Conservation (phyloP, 2,113 vertebrate species). For the Meleagris gallopavo region DNA sequence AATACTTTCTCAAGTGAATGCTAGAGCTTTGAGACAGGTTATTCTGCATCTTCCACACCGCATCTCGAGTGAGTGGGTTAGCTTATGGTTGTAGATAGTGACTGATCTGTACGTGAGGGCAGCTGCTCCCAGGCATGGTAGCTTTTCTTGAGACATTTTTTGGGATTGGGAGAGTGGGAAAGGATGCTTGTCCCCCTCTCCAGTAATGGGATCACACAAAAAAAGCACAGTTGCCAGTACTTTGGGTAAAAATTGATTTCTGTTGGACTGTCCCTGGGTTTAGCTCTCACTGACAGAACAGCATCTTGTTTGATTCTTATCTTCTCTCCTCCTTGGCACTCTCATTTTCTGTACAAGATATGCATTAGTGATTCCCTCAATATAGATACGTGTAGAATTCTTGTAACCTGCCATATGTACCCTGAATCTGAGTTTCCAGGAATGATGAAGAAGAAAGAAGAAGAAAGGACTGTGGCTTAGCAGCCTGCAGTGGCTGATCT, state of each 20-base stretch:
- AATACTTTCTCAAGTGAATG: not conserved
- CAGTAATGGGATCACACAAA: not conserved
- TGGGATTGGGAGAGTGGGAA: too few relatives aligned
- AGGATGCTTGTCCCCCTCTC: not conserved
- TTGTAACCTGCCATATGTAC: not conserved
- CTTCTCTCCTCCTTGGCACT: not conserved
- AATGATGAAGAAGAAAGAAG: not conserved
- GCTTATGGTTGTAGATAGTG: not conserved
- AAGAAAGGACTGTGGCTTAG: not conserved
- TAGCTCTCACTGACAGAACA: not conserved
- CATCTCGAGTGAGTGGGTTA: accelerated
- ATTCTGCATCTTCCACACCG: not conserved
- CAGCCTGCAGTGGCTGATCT: not conserved
- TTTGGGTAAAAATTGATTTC: not conserved
- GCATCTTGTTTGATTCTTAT: not conserved
- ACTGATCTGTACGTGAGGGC: not conserved
- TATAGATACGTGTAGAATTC: accelerated
- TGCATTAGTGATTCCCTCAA: accelerated
- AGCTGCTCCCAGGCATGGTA: not conserved
- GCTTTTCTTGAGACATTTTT: not conserved
- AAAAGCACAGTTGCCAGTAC: not conserved
- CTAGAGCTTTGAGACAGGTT: not conserved
- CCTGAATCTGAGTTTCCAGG: not conserved
- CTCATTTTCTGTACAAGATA: accelerated
- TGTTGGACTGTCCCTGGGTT: accelerated